These are phyloP conservation scores for Phallusia fumigata DNA, from an alignment of 23 tunicate genomes.

Conservation along the genomic window DNA sequence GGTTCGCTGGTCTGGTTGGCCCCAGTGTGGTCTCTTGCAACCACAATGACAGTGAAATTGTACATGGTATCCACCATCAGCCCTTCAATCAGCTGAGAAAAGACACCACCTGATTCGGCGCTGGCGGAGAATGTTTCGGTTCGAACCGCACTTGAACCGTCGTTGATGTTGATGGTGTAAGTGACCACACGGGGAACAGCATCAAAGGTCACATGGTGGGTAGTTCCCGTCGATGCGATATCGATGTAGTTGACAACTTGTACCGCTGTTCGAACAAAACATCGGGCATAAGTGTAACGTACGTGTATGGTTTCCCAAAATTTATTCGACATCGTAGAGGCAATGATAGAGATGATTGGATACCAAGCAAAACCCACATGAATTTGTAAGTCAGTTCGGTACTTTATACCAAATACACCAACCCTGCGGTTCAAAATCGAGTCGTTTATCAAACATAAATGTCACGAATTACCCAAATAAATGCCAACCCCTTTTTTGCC, in stretches of 20 bases:
- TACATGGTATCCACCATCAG: not conserved
- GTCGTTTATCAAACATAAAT: no score
- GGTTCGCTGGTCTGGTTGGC: not conserved
- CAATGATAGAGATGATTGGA: no score
- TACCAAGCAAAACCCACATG: no score
- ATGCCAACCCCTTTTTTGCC: no score
- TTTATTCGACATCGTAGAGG: no score
- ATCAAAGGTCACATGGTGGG: not conserved
- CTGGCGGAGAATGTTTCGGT: not conserved
- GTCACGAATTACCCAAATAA: no score
- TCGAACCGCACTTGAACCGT: no score
- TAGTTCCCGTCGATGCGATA: not conserved
- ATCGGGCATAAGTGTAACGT: no score
- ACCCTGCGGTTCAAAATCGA: no score
- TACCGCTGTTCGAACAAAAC: not conserved
- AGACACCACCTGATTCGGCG: not conserved
- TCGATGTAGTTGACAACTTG: not conserved
- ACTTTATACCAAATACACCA: no score
- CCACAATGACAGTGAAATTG: not conserved
- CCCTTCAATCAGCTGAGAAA: not conserved
- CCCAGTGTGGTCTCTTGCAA: not conserved
- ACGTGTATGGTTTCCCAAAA: no score
- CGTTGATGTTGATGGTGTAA: not conserved
- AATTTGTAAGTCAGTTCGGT: no score
- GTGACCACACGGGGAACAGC: not conserved